Evolutionary conservation across 2,888 invertebrate species (phyloP).

Genomic region (Netelia fuscicornis): DNA sequence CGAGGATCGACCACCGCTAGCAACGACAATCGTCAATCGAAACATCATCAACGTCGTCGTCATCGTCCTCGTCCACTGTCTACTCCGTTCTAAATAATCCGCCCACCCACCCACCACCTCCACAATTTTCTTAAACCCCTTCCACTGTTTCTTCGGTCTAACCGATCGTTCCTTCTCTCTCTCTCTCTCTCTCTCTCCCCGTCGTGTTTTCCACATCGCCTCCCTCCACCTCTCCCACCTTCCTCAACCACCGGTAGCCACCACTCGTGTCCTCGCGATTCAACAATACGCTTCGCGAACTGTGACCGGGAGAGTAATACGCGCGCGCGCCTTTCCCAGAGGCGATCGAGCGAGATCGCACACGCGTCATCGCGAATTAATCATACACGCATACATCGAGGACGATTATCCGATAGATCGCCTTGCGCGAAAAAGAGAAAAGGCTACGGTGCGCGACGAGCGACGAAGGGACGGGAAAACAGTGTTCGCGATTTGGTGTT

Average conservation of each 20-base stretch:
- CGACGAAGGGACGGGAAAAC: conserved; percentile 32
- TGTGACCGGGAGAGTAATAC: conserved; percentile 71
- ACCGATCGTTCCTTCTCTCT: conserved; percentile 17
- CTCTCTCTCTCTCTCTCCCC: conserved; percentile 8
- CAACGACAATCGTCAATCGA: background rate
- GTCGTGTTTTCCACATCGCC: background rate
- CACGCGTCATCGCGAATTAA: conserved; percentile 59
- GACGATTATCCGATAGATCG: conserved; percentile 55
- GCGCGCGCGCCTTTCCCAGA: conserved; percentile 67
- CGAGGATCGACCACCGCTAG: conserved; percentile 29
- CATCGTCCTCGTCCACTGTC: conserved; percentile 24
- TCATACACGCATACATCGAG: background rate
- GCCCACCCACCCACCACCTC: conserved; percentile 59
- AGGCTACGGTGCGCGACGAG: conserved; percentile 60
- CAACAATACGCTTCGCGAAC: conserved; percentile 71
- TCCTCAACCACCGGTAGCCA: conserved; percentile 47
- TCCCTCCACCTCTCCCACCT: conserved; percentile 46
- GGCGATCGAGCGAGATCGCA: conserved; percentile 71
- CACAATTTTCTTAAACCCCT: conserved; percentile 13
- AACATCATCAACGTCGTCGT: conserved; percentile 1
- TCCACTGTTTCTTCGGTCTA: conserved; percentile 14
- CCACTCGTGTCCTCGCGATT: conserved; percentile 62
- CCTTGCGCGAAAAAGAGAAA: background rate
- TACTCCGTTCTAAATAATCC: conserved; percentile 3
- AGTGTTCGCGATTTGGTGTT: background rate